Percentiles rank a stretch among this genome's conserved stretches.
These are phyloP conservation scores for Dipodomys stephensi DNA, from an alignment of 2,113 vertebrate genomes.

Conservation along the genomic window DNA sequence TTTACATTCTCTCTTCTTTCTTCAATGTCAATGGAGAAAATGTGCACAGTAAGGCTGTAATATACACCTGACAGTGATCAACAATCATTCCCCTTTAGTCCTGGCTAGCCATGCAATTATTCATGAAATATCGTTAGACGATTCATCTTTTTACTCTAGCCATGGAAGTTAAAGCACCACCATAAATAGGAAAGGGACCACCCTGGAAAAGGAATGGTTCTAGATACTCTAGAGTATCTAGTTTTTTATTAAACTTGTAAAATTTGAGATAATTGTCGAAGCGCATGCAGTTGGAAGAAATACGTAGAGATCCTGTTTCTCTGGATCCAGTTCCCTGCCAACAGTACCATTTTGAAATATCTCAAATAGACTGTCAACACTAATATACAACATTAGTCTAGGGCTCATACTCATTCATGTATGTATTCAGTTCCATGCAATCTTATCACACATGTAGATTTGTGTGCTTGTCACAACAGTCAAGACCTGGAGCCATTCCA, in stretches of 20 bases:
- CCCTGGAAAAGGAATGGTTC: constrained; percentile 15
- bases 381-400: neutral
- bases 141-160: constrained; percentile 65
- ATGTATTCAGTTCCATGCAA: neutral
- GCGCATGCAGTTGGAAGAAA: neutral
- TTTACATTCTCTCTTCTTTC: constrained; percentile 74
- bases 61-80: constrained; percentile 54
- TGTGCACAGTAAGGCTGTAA: constrained; percentile 58
- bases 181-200: constrained; percentile 15
- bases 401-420: rapidly evolving
- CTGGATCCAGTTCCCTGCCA: neutral
- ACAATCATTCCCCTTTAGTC: constrained; percentile 57
- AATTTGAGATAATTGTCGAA: neutral
- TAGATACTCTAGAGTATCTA: neutral
- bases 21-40: constrained; percentile 66
- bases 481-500: neutral
- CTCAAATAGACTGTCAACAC: neutral
- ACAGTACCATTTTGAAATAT: neutral
- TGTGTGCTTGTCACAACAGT: no score
- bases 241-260: constrained; percentile 4
- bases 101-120: constrained; percentile 51
- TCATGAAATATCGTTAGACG: constrained; percentile 41
- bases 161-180: constrained; percentile 27
- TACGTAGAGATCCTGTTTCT: neutral
- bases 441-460: neutral